Base-by-base conservation (phyloP, 2,113 vertebrate species). In the Artemisiospiza belli region DNA sequence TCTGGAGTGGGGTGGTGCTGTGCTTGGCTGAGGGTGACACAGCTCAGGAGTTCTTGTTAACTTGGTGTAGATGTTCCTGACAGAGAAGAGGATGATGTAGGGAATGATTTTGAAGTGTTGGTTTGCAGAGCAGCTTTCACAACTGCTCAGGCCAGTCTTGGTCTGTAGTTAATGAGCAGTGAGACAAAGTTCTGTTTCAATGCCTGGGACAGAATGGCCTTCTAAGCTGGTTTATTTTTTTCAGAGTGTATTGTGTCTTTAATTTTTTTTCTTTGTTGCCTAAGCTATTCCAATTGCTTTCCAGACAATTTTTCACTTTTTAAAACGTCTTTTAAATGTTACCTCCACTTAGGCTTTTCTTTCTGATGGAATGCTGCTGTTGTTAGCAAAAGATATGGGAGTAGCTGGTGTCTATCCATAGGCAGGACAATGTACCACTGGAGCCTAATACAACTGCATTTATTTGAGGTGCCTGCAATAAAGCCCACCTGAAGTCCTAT, bases 31-130 rank as follows among this genome's bases (percentile, higher is more conserved):
- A 25, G 24, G 37, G 25, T 47, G 27, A 24, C 11, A 1, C 27
- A 23, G 21, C 64, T 31, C 3, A 23, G 21, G 33, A 54, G 37
- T 5, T 44, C n/a, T 52, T 37, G 30, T 27, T 64, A 8, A 12
- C 18, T 51, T 43, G 33, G 33, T 82, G 16, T n/a, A n/a, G 66
- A 6, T 47, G 3, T 57, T 66, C 43, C 43, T 70, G 44, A 27
- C 0, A 0, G 61, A 39, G 37, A 39, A 52, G 39, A 41, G 21
- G 31, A 39, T 10, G 41, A 12, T 44, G 17, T 41, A n/a, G 18
- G 37, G 20, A 63, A 18, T 31, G 47, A 47, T 58, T 22, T 24
- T 21, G 5, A 37, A 37, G 18, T 16, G 31, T 22, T 77, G 47
- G 5, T 35, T 21, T 21, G 16, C 24, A 67, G 31, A 76, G 54